Base-by-base conservation (phyloP, 2,797 vertebrate species). In the Momotus momota region DNA sequence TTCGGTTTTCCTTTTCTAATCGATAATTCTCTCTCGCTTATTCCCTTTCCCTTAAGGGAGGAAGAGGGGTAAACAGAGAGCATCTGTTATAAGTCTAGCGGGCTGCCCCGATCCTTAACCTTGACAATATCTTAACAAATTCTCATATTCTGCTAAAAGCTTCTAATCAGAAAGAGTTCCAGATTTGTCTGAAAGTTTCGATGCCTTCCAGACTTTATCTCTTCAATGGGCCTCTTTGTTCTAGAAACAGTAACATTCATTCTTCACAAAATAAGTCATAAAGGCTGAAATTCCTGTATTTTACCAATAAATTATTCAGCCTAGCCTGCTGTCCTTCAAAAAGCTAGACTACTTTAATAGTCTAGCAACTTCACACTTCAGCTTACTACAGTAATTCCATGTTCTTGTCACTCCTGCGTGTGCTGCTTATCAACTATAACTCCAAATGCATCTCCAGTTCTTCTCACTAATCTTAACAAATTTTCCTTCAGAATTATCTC, bases 241-340 rank as follows among this genome's bases (percentile, higher is more conserved):
- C 38, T 33, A 40, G 31, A 79, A 90, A 60, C 3, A 31, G 10
- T 3, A 15, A 48, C 4, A 78, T 33, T 18, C 0, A 0, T 58
- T 45, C 35, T 51, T 64, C 19, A 52, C 18, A 78, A 79, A 81
- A 64, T 4, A 78, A 84, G 13, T 9, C 22, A 49, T 52, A 48
- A 67, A 74, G 43, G 14, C 22, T 60, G 35, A 51, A 60, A 45
- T 64, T 51, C 45, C 29, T 48, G 14, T 52, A 43, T 70, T 82
- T 90, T 45, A 57, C 7, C 8, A 38, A 54, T 2, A 45, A 60
- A 66, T 20, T 26, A 25, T 78, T 46, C 33, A 74, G 8, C 41
- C 62, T 86, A 52, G 23, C 12, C 29, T 57, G 7, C 20, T 41
- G 16, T 46, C 23, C 49, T 78, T 86, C n/a, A 48, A 57, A 74